phyloP scores from a whole-genome alignment of 2,113 vertebrate species.

The Daboia siamensis region DNA sequence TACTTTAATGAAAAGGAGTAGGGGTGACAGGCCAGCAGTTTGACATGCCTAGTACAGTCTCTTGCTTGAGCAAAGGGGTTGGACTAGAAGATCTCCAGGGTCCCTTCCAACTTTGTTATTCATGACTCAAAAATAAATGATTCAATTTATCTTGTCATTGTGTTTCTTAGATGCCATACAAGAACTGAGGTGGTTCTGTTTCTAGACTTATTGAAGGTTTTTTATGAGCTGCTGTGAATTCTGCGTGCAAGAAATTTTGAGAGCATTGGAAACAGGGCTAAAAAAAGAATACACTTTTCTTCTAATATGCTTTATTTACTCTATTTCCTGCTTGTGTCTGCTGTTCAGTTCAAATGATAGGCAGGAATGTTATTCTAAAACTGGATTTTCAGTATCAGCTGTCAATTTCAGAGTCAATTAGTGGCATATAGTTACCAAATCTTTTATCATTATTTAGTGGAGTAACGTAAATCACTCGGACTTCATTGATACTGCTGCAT shows the following conservation, averaged over 20 bases:
- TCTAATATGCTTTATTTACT: background rate
- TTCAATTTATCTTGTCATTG: background rate
- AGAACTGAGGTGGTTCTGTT: background rate
- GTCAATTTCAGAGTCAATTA: background rate
- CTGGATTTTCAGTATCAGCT: background rate
- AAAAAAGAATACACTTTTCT: background rate
- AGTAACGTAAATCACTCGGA: conserved; percentile 92
- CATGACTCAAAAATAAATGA: background rate
- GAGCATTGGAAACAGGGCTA: background rate
- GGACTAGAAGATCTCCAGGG: background rate
- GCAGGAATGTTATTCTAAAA: background rate
- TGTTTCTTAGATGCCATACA: background rate
- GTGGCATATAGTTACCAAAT: background rate
- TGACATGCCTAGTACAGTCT: background rate
- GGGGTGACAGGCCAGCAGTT: background rate
- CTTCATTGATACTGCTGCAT: conserved; percentile 81
- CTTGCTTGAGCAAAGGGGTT: background rate
- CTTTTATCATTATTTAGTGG: conserved; percentile 76
- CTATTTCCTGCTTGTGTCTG: background rate
- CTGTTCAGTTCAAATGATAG: background rate
- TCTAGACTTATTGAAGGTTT: background rate
- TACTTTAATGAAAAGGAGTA: too few relatives aligned
- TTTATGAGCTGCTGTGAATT: background rate
- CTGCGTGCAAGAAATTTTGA: background rate
- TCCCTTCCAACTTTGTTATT: background rate